phyloP scores from a whole-genome alignment of 2,888 invertebrate genomes.

The Epinotia demarniana region DNA sequence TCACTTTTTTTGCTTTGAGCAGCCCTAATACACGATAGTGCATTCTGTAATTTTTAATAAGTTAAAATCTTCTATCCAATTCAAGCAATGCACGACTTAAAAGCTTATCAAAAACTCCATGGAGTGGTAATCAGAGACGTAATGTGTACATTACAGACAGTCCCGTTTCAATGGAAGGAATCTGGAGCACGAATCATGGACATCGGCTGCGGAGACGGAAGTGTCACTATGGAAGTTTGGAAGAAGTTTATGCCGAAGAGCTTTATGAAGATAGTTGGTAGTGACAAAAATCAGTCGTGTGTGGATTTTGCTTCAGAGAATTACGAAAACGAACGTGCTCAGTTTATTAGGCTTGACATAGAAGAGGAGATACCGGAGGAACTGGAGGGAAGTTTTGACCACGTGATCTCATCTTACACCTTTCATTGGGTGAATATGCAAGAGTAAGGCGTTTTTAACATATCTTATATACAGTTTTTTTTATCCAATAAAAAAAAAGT shows the following conservation, averaged over 20 bases:
- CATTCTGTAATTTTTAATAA: not conserved
- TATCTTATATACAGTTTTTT: not conserved
- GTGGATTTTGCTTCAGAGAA: slow-evolving; percentile 32
- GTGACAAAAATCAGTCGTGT: slow-evolving; percentile 29
- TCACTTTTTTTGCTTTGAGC: not conserved
- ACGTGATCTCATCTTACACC: slow-evolving; percentile 39
- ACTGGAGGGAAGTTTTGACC: slow-evolving; percentile 34
- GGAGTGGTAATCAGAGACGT: slow-evolving; percentile 21
- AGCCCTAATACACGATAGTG: not conserved
- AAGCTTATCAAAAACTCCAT: slow-evolving; percentile 28
- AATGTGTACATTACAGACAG: not conserved
- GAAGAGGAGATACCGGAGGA: slow-evolving; percentile 14
- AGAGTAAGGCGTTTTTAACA: slow-evolving; percentile 27
- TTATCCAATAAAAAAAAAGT: not conserved
- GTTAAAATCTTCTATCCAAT: not conserved
- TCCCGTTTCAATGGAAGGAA: slow-evolving; percentile 22
- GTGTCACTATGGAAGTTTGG: slow-evolving; percentile 22
- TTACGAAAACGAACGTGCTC: slow-evolving; percentile 8
- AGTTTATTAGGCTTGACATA: slow-evolving; percentile 32
- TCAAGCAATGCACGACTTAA: slow-evolving; percentile 21
- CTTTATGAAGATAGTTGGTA: slow-evolving; percentile 27
- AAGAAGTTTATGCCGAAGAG: slow-evolving; percentile 14
- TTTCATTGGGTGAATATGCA: slow-evolving; percentile 41
- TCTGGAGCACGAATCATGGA: slow-evolving; percentile 9
- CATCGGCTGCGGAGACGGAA: slow-evolving; percentile 27